Evolutionary conservation across 2,113 vertebrate species (phyloP), one percentile per base, ranked within the genome.

Genomic region (Oxygymnocypris stewartii): DNA sequence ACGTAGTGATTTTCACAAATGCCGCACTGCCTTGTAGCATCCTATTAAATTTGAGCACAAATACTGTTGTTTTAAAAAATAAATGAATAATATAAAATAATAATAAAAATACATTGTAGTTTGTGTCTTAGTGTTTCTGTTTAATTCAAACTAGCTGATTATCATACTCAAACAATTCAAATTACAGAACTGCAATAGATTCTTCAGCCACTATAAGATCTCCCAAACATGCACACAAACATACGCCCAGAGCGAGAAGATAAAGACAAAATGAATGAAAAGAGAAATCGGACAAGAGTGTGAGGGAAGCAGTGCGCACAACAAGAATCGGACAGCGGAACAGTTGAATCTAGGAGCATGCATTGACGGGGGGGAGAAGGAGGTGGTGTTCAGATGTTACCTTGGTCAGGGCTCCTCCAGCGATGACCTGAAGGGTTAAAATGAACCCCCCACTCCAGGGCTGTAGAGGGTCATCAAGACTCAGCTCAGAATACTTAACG

Each of bases 371-470:
- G 84, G 74, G 74, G 31, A 18, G 74, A 23, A 42, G 23, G 79
- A 59, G 79, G n/a, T 28, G 79, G 14, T 65, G 40, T 82, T 80
- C 13, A 61, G 35, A n/a, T 25, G 42, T 28, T 90, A 90, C 89
- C 89, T 90, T 86, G 63, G 73, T 90, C 85, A 47, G 89, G 86
- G 73, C 87, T 89, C 82, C 89, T 89, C 89, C 89, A 86, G 89
- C 69, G 75, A 84, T 89, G 88, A 87, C 82, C 87, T 83, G 87
- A 88, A 88, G 87, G 89, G 87, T 88, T 84, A 86, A 82, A 87
- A 37, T 47, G 73, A 75, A 84, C 82, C 89, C 85, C 87, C 89
- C 87, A 89, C 84, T 89, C 89, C 89, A 90, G 89, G 89, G 87
- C 85, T 90, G 87, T 85, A 86, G 80, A 79, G 85, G 79, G 71